phyloP scores from a whole-genome alignment of 2,888 invertebrate species.

The Linnaemya tessellans region DNA sequence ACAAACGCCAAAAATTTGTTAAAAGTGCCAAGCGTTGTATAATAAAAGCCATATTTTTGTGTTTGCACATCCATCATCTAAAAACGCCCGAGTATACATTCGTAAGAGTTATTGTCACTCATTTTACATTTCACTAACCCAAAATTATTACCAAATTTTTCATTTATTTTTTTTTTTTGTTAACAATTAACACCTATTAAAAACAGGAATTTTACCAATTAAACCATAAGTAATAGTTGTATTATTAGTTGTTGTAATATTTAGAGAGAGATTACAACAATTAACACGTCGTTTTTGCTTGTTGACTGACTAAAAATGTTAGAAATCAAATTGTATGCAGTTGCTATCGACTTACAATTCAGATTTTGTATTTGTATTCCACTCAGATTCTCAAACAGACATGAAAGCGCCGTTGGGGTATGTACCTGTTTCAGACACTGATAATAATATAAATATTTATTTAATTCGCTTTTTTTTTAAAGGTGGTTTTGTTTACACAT shows the following conservation, averaged over 20 bases:
- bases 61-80: background rate
- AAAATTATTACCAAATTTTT: conserved; percentile 42
- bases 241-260: background rate
- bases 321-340: conserved; percentile 26
- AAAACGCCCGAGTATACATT: background rate
- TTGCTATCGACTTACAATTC: conserved; percentile 23
- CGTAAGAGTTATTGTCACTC: background rate
- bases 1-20: background rate
- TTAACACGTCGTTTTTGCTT: background rate
- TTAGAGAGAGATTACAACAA: conserved; percentile 1
- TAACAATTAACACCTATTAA: conserved; percentile 36
- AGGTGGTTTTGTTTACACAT: conserved; percentile 44
- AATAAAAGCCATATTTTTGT: background rate
- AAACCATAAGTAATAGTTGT: conserved; percentile 1
- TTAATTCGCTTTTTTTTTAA: background rate
- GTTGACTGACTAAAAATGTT: conserved; percentile 7
- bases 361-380: conserved; percentile 51
- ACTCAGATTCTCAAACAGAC: conserved; percentile 17
- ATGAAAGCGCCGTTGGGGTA: background rate
- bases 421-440: conserved; percentile 7
- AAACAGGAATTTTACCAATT: background rate
- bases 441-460: conserved; percentile 28
- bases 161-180: no score
- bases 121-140: conserved; percentile 50
- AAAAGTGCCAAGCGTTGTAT: background rate